Conservation (phyloP, 2,797 vertebrate genomes). For the Masticophis lateralis region DNA sequence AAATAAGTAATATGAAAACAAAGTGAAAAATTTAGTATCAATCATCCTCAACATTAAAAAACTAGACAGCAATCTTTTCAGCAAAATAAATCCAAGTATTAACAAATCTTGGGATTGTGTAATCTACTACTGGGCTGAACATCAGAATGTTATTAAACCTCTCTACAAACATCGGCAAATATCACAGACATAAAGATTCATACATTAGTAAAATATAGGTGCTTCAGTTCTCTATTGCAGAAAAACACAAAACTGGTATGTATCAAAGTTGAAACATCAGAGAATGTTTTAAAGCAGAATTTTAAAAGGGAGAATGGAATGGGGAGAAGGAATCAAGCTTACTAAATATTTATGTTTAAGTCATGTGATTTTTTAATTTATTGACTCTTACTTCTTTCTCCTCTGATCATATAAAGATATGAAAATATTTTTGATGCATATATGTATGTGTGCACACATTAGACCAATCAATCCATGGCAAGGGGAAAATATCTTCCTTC, state of each 20-base stretch:
- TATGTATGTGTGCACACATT: background rate
- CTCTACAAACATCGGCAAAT: background rate
- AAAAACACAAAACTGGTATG: background rate
- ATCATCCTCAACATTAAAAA: background rate
- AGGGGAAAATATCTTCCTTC: background rate
- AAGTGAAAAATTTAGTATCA: background rate
- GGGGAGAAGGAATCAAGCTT: background rate
- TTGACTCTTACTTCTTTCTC: background rate
- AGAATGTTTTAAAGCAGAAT: background rate
- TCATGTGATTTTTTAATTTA: background rate
- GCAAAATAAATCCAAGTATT: background rate
- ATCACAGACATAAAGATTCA: background rate
- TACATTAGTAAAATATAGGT: background rate
- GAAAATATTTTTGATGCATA: background rate
- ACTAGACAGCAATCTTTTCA: background rate
- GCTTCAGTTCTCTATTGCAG: background rate
- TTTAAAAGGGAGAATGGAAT: background rate
- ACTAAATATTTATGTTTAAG: background rate
- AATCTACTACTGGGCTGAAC: background rate
- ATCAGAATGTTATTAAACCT: background rate
- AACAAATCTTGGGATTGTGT: background rate
- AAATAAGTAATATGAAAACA: background rate
- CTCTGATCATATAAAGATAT: background rate
- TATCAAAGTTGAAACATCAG: background rate
- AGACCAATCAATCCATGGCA: background rate